Evolutionary conservation across 2,113 vertebrate species (phyloP).

Genomic region (Carassius carassius): DNA sequence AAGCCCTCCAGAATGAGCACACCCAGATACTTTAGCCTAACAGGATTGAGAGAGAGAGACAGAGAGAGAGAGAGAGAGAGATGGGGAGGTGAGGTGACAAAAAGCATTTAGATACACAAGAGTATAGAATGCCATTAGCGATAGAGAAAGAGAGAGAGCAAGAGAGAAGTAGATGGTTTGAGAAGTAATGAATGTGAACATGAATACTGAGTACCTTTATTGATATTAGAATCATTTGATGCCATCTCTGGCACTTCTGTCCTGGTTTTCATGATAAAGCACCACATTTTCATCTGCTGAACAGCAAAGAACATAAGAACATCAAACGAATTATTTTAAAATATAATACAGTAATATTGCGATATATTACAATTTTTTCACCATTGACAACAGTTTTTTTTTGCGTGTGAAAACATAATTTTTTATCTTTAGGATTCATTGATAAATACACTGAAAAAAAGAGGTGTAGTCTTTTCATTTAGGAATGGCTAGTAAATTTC

Average conservation of each 20-base stretch:
- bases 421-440: no score
- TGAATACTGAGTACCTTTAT: not conserved
- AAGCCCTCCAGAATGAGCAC: constrained; percentile 51
- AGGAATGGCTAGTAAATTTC: no score
- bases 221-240: constrained; percentile 15
- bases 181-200: not conserved
- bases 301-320: not conserved
- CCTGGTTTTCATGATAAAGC: not conserved
- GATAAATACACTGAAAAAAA: no score
- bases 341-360: not conserved
- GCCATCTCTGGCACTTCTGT: not conserved
- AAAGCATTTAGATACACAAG: constrained; percentile 43
- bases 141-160: not conserved
- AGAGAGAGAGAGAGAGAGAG: constrained; percentile 32
- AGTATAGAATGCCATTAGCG: constrained; percentile 30
- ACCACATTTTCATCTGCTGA: constrained; percentile 8
- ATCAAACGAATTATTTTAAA: not conserved
- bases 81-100: constrained; percentile 32
- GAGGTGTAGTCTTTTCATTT: no score
- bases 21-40: constrained; percentile 43
- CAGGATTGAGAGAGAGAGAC: constrained; percentile 26
- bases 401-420: not conserved
- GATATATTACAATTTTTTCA: not conserved
- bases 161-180: not conserved
- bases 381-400: not conserved